Conservation (phyloP, 2,113 vertebrate genomes). For the Halichoeres trimaculatus region DNA sequence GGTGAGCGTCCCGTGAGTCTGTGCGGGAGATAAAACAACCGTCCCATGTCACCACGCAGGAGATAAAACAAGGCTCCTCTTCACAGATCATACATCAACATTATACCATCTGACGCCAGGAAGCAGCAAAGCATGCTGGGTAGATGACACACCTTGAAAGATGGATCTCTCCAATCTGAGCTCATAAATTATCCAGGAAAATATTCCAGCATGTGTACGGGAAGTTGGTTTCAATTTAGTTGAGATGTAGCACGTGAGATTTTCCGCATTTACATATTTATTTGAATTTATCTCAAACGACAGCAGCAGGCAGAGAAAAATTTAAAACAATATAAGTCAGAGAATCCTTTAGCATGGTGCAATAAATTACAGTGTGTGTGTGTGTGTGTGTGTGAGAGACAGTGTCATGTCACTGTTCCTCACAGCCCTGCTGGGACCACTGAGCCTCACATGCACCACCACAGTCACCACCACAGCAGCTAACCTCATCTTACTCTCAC, state of each 20-base stretch:
- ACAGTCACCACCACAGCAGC: slow-evolving; percentile 30
- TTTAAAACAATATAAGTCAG: neutral
- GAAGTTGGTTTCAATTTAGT: slow-evolving; percentile 38
- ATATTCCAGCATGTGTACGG: slow-evolving; percentile 15
- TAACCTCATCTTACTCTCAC: slow-evolving; percentile 35
- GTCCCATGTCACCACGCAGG: slow-evolving; percentile 69
- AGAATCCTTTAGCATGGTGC: slow-evolving; percentile 15
- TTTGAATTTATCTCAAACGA: slow-evolving; percentile 7
- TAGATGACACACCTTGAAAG: slow-evolving; percentile 67
- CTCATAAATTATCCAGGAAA: slow-evolving; percentile 65
- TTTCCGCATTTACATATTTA: slow-evolving; percentile 14
- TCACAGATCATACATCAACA: slow-evolving; percentile 82
- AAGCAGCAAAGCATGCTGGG: slow-evolving; percentile 75
- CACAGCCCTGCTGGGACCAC: slow-evolving; percentile 22
- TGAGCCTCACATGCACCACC: slow-evolving; percentile 35
- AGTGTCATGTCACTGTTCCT: slow-evolving; percentile 23
- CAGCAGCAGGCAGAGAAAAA: neutral
- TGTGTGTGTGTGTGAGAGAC: slow-evolving; percentile 1
- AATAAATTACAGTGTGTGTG: slow-evolving; percentile 7
- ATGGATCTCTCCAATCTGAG: slow-evolving; percentile 66
- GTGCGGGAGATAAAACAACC: slow-evolving; percentile 75
- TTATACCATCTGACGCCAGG: slow-evolving; percentile 72
- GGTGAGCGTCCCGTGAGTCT: slow-evolving; percentile 38
- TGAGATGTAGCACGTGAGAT: slow-evolving; percentile 4
- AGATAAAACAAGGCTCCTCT: slow-evolving; percentile 76